phyloP scores from a whole-genome alignment of 2,888 invertebrate genomes.

The Gastracanthus pulcherrimus region DNA sequence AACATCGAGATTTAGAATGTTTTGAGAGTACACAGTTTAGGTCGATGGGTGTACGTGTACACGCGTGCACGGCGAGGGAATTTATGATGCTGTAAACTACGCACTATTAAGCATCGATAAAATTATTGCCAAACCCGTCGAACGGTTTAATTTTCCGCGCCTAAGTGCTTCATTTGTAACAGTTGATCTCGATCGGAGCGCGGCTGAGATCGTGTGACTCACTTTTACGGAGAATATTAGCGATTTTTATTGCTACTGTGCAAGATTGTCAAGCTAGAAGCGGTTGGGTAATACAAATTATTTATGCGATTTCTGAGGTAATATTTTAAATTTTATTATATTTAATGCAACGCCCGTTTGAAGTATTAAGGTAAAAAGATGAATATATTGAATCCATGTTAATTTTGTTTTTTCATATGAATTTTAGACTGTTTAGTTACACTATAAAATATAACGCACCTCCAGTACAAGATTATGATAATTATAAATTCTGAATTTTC shows the following conservation, averaged over 20 bases:
- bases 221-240: constrained; percentile 58
- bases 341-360: neutral
- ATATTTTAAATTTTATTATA: neutral
- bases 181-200: constrained; percentile 5
- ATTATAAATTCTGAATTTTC: too few relatives aligned
- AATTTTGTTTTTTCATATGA: too few relatives aligned
- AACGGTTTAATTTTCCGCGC: constrained; percentile 32
- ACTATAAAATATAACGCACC: too few relatives aligned
- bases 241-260: neutral
- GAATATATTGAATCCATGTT: too few relatives aligned
- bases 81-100: constrained; percentile 45
- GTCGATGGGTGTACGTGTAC: neutral
- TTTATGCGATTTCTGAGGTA: neutral
- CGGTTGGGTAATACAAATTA: neutral
- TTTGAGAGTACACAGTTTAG: neutral
- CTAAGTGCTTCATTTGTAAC: constrained; percentile 11
- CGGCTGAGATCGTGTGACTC: constrained; percentile 43
- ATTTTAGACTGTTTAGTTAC: too few relatives aligned
- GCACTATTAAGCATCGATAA: constrained; percentile 46
- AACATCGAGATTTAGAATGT: constrained; percentile 28
- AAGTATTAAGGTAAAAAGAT: neutral
- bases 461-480: too few relatives aligned
- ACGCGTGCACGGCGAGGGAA: neutral
- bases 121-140: constrained; percentile 37
- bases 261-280: neutral